Conservation (phyloP, 2,888 invertebrate genomes). For the Drosophila prostipennis region DNA sequence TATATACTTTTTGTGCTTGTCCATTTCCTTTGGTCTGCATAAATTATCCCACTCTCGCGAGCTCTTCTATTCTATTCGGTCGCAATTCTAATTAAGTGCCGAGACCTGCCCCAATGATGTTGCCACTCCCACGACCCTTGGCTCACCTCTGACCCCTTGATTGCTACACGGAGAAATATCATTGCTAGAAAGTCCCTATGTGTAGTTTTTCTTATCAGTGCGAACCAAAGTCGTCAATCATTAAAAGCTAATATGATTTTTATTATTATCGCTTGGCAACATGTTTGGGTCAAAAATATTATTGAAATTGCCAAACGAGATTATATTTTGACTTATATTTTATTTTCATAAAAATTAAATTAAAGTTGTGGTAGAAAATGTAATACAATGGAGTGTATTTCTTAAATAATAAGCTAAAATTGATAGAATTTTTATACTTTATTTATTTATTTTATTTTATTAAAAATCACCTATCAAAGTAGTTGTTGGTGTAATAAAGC, state of each 20-base stretch:
- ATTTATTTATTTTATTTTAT: too few species aligned
- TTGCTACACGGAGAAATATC: slow-evolving; percentile 9
- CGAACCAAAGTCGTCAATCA: slow-evolving; percentile 2
- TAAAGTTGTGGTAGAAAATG: too few species aligned
- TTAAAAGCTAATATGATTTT: not conserved
- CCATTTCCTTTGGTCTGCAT: slow-evolving; percentile 30
- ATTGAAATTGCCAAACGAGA: too few species aligned
- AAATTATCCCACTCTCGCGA: slow-evolving; percentile 34
- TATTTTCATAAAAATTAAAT: too few species aligned
- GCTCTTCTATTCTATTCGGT: slow-evolving; percentile 24
- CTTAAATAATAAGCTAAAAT: too few species aligned
- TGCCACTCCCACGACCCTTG: slow-evolving; percentile 26
- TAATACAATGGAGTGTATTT: too few species aligned
- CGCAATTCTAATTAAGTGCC: slow-evolving; percentile 48
- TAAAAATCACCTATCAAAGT: too few species aligned
- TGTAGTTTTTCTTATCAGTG: not conserved
- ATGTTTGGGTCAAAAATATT: not conserved
- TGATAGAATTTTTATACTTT: too few species aligned
- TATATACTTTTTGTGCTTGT: slow-evolving; percentile 2
- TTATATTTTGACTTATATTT: too few species aligned
- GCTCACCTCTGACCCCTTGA: slow-evolving; percentile 26
- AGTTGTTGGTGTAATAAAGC: too few species aligned
- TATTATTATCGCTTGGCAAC: slow-evolving; percentile 3
- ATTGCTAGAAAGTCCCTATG: not conserved
- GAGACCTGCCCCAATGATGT: slow-evolving; percentile 52